Conservation (phyloP, 2,888 invertebrate genomes). For the Athripsodes cinereus region DNA sequence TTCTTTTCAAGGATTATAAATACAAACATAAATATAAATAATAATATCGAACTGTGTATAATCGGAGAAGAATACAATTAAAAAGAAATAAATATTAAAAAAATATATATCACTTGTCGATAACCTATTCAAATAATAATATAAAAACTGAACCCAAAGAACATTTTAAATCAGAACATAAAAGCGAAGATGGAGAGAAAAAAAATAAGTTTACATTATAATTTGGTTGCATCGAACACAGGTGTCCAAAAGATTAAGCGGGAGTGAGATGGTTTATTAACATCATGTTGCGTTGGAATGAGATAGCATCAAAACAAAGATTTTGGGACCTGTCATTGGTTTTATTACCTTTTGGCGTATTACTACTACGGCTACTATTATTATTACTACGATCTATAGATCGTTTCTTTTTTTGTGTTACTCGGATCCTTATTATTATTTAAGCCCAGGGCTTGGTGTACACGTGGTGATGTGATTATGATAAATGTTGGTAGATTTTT, state of each 20-base stretch:
- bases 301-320: constrained; percentile 25
- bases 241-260: constrained; percentile 21
- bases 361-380: too few species aligned
- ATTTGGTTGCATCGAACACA: constrained; percentile 15
- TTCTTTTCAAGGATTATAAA: too few species aligned
- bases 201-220: constrained; percentile 5
- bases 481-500: too few species aligned
- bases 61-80: too few species aligned
- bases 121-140: too few species aligned
- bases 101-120: too few species aligned
- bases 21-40: too few species aligned
- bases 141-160: too few species aligned
- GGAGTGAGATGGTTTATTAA: constrained; percentile 8
- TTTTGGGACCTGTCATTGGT: constrained; percentile 23
- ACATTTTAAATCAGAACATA: background rate
- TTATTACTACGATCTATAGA: background rate
- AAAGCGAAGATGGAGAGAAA: background rate
- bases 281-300: constrained; percentile 4
- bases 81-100: too few species aligned
- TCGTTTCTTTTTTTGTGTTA: constrained; percentile 3
- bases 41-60: too few species aligned
- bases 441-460: background rate
- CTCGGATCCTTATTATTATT: constrained; percentile 7
- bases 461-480: background rate
- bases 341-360: constrained; percentile 17